Evolutionary conservation across 2,888 invertebrate species (phyloP).

Genomic region (Ernsta delagoae): DNA sequence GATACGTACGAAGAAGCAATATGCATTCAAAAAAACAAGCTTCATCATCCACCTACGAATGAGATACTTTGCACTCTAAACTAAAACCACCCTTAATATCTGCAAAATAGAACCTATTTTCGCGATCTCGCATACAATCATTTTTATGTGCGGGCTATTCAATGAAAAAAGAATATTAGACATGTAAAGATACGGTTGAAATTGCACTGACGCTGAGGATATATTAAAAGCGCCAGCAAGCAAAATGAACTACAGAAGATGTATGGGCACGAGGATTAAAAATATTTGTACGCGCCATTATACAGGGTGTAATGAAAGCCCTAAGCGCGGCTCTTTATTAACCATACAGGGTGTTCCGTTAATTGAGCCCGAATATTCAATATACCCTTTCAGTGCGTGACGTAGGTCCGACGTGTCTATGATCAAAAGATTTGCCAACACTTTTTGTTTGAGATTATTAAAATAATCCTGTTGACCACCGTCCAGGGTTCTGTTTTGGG

Average conservation of each 20-base stretch:
- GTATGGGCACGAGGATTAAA: slow-evolving; percentile 83
- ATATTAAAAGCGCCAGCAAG: slow-evolving; percentile 70
- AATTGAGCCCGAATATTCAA: slow-evolving; percentile 76
- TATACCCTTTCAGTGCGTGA: slow-evolving; percentile 64
- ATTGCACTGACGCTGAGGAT: slow-evolving; percentile 49
- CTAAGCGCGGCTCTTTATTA: slow-evolving; percentile 80
- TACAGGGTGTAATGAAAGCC: slow-evolving; percentile 81
- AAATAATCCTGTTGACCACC: slow-evolving; percentile 23
- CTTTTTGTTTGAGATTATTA: slow-evolving; percentile 35
- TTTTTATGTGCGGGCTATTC: slow-evolving; percentile 33
- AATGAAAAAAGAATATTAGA: slow-evolving; percentile 44
- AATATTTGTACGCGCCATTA: slow-evolving; percentile 84
- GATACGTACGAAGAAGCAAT: too few relatives aligned
- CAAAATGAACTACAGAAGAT: slow-evolving; percentile 83
- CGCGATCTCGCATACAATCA: slow-evolving; percentile 35
- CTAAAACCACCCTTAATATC: slow-evolving; percentile 43
- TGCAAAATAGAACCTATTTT: slow-evolving; percentile 44
- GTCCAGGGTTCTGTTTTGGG: slow-evolving; percentile 5
- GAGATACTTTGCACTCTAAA: slow-evolving; percentile 49
- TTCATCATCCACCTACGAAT: slow-evolving; percentile 61
- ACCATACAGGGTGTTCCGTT: slow-evolving; percentile 72
- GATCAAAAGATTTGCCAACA: slow-evolving; percentile 40
- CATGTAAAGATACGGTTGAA: slow-evolving; percentile 43
- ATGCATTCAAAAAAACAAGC: slow-evolving; percentile 46
- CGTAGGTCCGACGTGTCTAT: slow-evolving; percentile 65